phyloP scores from a whole-genome alignment of 2,797 vertebrate genomes.

The Siniperca undulata region DNA sequence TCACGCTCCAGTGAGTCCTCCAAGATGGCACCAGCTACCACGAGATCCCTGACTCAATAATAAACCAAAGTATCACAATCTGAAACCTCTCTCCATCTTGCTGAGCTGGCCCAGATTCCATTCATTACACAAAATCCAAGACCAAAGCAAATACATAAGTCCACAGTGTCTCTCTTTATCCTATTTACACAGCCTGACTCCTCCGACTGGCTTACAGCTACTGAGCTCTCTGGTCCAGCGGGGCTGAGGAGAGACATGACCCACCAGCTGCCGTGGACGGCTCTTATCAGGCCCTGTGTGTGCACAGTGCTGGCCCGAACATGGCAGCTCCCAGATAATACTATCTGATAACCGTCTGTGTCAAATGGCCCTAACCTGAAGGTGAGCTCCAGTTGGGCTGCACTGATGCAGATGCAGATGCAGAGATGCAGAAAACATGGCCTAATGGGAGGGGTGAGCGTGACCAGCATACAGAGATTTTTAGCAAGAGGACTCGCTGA shows the following conservation, averaged over 20 bases:
- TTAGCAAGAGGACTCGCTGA: background rate
- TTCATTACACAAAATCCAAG: slow-evolving; percentile 44
- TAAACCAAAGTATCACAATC: slow-evolving; percentile 28
- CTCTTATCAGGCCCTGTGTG: slow-evolving; percentile 74
- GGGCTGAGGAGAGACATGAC: slow-evolving; percentile 61
- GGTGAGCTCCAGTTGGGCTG: slow-evolving; percentile 56
- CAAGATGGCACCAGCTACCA: slow-evolving; percentile 12
- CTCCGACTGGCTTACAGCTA: slow-evolving; percentile 43
- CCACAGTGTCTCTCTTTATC: slow-evolving; percentile 57
- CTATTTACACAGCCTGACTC: slow-evolving; percentile 64
- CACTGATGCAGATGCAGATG: slow-evolving; percentile 27
- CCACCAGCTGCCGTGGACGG: slow-evolving; percentile 59
- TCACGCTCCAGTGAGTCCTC: slow-evolving; percentile 8
- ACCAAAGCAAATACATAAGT: slow-evolving; percentile 57
- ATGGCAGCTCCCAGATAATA: slow-evolving; percentile 68
- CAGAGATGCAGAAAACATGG: slow-evolving; percentile 56
- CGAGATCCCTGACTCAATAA: slow-evolving; percentile 9
- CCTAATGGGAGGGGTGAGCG: slow-evolving; percentile 21
- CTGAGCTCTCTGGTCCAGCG: slow-evolving; percentile 54
- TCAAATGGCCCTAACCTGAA: slow-evolving; percentile 63
- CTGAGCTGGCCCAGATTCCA: slow-evolving; percentile 27
- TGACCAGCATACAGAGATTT: slow-evolving; percentile 22
- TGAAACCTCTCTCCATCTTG: slow-evolving; percentile 26
- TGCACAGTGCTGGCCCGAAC: slow-evolving; percentile 65
- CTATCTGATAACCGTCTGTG: slow-evolving; percentile 68